Base-by-base conservation (phyloP, 2,888 invertebrate species). In the Drosophila rellima region DNA sequence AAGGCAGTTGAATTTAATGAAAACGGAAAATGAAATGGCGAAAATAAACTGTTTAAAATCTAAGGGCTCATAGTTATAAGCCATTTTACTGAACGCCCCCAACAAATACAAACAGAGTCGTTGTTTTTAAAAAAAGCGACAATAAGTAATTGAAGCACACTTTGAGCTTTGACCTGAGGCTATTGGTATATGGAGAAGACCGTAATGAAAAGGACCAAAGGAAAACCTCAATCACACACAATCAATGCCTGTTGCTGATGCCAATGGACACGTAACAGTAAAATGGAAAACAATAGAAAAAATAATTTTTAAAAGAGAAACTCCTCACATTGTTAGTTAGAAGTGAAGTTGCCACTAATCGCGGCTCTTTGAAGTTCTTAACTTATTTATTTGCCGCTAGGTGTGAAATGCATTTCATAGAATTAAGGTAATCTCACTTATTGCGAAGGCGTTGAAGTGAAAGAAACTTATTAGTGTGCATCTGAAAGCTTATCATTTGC, bases 151-250 rank as follows among this genome's bases (percentile, higher is more conserved):
- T 57, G 45, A 23, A 8, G 23, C 50, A 45, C 45, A 45, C 37
- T 39, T 37, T 37, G 40, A 54, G 40, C 60, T 52, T 48, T 52
- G 59, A 64, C 59, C 59, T 29, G 39, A 17, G 48, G 29, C 20
- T 17, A 48, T 35, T 37, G 18, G 18, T 29, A 31, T 20, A 18
- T 5, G 40, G 40, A 18, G 29, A 13, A n/a, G 18, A 11, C 20
- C 15, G 20, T 52, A 47, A 59, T 52, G 45, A 65, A 65, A 60
- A 54, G 47, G 65, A 57, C 42, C n/a, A 26, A 65, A 71, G 67
- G 77, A 82, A 82, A 82, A 83, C 88, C 88, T 87, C 88, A 87
- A 87, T 85, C 85, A 88, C 73, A 78, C 75, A 71, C 82, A 79
- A 88, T 76, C 83, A 81, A 83, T 88, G 82, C 77, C 73, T 63